Evolutionary conservation across 2,113 vertebrate species (phyloP), one percentile per base, ranked within the genome.

Genomic region (Eira barbara): DNA sequence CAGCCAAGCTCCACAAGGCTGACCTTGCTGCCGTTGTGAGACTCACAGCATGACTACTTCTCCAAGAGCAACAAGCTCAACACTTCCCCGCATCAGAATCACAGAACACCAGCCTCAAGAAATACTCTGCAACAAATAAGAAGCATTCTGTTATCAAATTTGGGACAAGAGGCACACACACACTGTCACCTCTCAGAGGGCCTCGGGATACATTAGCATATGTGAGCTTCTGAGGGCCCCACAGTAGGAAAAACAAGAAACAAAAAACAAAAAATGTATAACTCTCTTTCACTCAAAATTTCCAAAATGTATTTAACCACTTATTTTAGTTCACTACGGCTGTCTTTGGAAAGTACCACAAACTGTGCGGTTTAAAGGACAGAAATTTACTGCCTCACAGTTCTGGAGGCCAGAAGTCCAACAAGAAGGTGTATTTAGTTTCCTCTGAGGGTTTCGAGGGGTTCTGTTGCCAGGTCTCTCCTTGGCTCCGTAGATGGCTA

Each of bases 211-310:
- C 6, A 47, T 36, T 20, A 71, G 17, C 42, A 21, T 39, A 52
- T 34, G 42, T 55, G 27, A 78, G 45, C 6, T 79, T 84, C 67
- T 59, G 5, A 34, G 31, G 23, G 7, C 2, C 57, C 27, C 74
- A 47, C 74, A 31, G 42, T 17, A 74, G 71, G 17, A 29, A 17
- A 34, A 67, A 63, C 59, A 63, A 63, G 12, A 65, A 65, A 65
- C 29, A 31, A 65, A 42, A 42, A 27, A 42, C 14, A 82, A 18
- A 83, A 83, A 47, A 47, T 2, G 4, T 39, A n/a, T 36, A 87
- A 93, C 15, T 71, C 29, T 92, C 25, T 79, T 65, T 88, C 81
- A 91, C 31, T 82, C 34, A 47, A 65, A 80, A 82, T 76, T 91
- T 74, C 76, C 20, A 34, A 73, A 76, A 82, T 34, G 57, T 52